Base-by-base conservation (phyloP, 1,140 invertebrate genomes). In the Drosophila sp. region DNA sequence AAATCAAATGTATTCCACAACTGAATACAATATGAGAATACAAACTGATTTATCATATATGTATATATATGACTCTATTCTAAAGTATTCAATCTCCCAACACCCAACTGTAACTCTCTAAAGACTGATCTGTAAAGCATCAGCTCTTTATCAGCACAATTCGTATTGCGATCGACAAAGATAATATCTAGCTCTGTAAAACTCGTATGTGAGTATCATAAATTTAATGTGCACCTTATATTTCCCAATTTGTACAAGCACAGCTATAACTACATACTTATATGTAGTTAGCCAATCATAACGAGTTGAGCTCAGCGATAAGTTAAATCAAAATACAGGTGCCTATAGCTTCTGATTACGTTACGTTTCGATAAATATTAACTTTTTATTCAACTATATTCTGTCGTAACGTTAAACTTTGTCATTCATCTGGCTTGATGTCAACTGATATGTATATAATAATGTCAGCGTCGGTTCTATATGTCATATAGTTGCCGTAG, bases 191-290 rank as follows among this genome's bases (percentile, higher is more conserved):
- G 27, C 27, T 29, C 27, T 29, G 27, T 29, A 29, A 29, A 6
- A 29, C 27, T 29, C 27, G 27, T 29, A 2, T 2, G 27, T 29
- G 27, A 29, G 27, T 29, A 4, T 57, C 16, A 13, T 57, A 57
- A 57, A 57, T 41, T 21, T 40, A 57, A 57, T 57, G 25, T 41
- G 38, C 38, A 57, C 54, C 38, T 29, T 57, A 41, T 21, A 29
- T 41, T 57, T 40, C 18, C n/a, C 34, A 38, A 54, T 2, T 38
- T 32, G 9, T 9, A 25, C 43, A 25, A 25, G 43, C 43, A 45
- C 43, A 29, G 6, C 27, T 45, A 45, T 45, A 21, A 9, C 8
- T 21, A 14, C 13, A 41, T 45, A 45, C 16, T 45, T 45, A 9
- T 45, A 11, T 8, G 21, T 45, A 21, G 43, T 45, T 45, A 45